Conservation (phyloP, 2,797 vertebrate genomes). For the Lophura swinhoii region DNA sequence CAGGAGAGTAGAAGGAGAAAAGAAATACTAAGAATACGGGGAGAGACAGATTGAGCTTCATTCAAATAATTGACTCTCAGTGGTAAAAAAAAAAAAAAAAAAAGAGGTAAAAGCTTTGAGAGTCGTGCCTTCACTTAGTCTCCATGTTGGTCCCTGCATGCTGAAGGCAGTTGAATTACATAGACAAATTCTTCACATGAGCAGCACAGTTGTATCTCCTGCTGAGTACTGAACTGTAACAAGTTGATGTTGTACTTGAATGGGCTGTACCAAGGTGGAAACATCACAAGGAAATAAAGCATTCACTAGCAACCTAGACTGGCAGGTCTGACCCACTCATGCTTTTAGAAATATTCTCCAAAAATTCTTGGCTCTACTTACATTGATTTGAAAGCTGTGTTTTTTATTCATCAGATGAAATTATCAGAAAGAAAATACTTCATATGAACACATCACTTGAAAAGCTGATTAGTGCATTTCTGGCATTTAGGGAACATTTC, state of each 20-base stretch:
- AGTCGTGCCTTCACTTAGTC: conserved; percentile 25
- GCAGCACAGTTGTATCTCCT: conserved; percentile 24
- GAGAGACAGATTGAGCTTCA: neutral
- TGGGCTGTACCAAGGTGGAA: neutral
- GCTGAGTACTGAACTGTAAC: neutral
- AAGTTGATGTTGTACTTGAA: conserved; percentile 14
- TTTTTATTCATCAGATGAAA: conserved; percentile 65
- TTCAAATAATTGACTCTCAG: conserved; percentile 61
- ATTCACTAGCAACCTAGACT: neutral
- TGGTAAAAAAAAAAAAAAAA: neutral
- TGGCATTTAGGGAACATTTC: conserved; percentile 51
- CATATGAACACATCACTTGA: conserved; percentile 65
- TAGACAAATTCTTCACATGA: neutral
- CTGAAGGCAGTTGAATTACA: conserved; percentile 41
- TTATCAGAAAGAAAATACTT: conserved; percentile 63
- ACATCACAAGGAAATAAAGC: conserved; percentile 18
- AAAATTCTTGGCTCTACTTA: conserved; percentile 28
- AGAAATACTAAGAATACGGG: neutral
- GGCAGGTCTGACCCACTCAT: neutral
- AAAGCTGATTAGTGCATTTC: conserved; percentile 66
- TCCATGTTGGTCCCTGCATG: neutral
- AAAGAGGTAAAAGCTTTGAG: conserved; percentile 38
- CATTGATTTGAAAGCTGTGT: neutral
- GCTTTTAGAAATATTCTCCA: neutral
- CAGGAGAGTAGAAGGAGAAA: neutral